Conservation (phyloP, 2,797 vertebrate species). For the Gymnoscopelus braueri region DNA sequence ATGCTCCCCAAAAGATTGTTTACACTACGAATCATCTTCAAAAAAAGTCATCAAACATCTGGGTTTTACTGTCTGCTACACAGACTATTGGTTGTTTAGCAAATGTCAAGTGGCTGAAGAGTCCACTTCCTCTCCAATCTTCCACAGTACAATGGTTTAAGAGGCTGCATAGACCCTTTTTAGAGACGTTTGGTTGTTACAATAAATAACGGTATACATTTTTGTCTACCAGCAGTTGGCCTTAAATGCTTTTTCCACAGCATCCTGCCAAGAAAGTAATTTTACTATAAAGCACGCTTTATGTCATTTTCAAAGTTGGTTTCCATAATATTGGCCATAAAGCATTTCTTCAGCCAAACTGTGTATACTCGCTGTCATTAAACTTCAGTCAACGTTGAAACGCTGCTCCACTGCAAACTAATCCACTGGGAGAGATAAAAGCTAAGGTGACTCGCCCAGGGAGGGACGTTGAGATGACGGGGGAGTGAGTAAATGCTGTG, state of each 20-base stretch:
- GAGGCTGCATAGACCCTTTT: conserved; percentile 16
- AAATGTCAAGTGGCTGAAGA: conserved; percentile 29
- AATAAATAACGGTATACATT: conserved; percentile 42
- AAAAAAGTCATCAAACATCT: not conserved
- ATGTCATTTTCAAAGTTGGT: conserved; percentile 41
- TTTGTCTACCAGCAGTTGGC: conserved; percentile 38
- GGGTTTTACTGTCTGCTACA: conserved; percentile 7
- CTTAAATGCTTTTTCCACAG: conserved; percentile 66
- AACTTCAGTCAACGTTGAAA: conserved; percentile 16
- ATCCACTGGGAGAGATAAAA: conserved; percentile 17
- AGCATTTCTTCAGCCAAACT: conserved; percentile 41
- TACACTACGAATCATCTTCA: not conserved
- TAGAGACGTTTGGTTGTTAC: conserved; percentile 14
- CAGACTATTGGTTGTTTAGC: conserved; percentile 31
- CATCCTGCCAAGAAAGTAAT: conserved; percentile 64
- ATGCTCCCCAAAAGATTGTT: not conserved
- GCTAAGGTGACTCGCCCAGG: conserved; percentile 38
- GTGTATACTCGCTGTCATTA: conserved; percentile 35
- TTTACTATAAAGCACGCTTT: conserved; percentile 47
- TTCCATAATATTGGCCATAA: conserved; percentile 43
- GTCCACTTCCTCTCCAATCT: conserved; percentile 14
- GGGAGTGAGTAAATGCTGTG: conserved; percentile 50
- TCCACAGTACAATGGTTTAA: conserved; percentile 16
- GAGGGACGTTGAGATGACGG: conserved; percentile 25
- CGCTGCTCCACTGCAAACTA: not conserved